Evolutionary conservation across 2,797 vertebrate genomes (phyloP).

Genomic region (Lutjanus argentimaculatus): DNA sequence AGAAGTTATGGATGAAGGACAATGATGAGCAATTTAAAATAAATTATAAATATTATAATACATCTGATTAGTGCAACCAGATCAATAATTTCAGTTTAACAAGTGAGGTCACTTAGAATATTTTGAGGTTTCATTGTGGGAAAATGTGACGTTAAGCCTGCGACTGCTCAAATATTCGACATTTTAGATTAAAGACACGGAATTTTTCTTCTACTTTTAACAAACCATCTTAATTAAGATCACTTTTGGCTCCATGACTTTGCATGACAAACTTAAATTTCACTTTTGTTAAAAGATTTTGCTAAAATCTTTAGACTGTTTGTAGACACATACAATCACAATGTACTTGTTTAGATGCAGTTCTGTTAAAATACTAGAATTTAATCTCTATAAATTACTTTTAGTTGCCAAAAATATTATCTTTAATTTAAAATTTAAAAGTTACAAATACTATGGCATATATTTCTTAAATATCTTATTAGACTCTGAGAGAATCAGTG

Average conservation of each 20-base stretch:
- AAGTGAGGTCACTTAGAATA: conserved; percentile 12
- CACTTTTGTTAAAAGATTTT: neutral
- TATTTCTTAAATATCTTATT: conserved; percentile 25
- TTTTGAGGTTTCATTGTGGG: neutral
- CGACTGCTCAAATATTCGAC: no score
- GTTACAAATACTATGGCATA: conserved; percentile 40
- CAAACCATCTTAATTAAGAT: neutral
- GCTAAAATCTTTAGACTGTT: conserved; percentile 2
- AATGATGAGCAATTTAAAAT: conserved; percentile 48
- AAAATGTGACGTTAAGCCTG: no score
- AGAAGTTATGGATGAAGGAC: conserved; percentile 52
- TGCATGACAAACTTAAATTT: neutral
- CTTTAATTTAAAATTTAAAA: conserved; percentile 42
- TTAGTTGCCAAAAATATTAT: conserved; percentile 50
- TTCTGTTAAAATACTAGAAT: neutral
- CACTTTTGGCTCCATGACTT: conserved; percentile 16
- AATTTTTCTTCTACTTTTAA: neutral
- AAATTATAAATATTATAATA: conserved; percentile 41
- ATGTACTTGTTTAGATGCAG: neutral
- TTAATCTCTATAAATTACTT: conserved; percentile 34
- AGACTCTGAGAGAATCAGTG: conserved; percentile 30
- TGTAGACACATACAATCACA: conserved; percentile 1
- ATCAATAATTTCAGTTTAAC: neutral
- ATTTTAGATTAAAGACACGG: neutral
- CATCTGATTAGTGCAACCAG: conserved; percentile 18